phyloP scores from a whole-genome alignment of 2,797 vertebrate species.

The Nothura maculosa region DNA sequence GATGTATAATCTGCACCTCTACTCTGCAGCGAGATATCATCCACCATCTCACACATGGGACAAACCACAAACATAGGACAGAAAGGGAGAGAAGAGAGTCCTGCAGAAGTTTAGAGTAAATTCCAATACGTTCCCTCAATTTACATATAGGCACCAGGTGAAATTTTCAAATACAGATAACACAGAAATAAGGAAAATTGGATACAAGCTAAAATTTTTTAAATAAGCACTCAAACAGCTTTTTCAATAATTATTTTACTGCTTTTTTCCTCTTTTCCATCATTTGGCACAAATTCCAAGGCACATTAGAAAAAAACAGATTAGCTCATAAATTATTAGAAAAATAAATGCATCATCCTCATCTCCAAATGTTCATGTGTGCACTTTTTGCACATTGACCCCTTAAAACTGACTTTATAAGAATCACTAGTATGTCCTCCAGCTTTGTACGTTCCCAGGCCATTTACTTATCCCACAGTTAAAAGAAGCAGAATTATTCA shows the following conservation, averaged over 20 bases:
- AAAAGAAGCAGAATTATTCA: conserved; percentile 60
- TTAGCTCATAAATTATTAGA: conserved; percentile 82
- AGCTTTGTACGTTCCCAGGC: conserved; percentile 41
- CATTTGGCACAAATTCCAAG: conserved; percentile 87
- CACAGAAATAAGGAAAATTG: neutral
- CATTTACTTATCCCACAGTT: conserved; percentile 46
- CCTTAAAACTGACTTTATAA: conserved; percentile 61
- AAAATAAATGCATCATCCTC: conserved; percentile 80
- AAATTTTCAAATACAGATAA: neutral
- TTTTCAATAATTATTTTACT: conserved; percentile 77
- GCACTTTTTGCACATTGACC: conserved; percentile 36
- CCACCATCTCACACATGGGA: neutral
- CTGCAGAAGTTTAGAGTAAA: neutral
- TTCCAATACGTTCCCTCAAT: neutral
- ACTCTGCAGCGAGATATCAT: neutral
- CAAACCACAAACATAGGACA: neutral
- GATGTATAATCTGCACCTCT: neutral
- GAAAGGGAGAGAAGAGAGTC: neutral
- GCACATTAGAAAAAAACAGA: conserved; percentile 82
- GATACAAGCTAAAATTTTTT: neutral
- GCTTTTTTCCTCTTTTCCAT: conserved; percentile 73
- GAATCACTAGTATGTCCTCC: conserved; percentile 13
- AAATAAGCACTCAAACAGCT: neutral
- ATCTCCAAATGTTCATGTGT: conserved; percentile 37
- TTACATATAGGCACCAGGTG: neutral